phyloP scores from a whole-genome alignment of 2,113 vertebrate species.

The Toxotes jaculatrix region DNA sequence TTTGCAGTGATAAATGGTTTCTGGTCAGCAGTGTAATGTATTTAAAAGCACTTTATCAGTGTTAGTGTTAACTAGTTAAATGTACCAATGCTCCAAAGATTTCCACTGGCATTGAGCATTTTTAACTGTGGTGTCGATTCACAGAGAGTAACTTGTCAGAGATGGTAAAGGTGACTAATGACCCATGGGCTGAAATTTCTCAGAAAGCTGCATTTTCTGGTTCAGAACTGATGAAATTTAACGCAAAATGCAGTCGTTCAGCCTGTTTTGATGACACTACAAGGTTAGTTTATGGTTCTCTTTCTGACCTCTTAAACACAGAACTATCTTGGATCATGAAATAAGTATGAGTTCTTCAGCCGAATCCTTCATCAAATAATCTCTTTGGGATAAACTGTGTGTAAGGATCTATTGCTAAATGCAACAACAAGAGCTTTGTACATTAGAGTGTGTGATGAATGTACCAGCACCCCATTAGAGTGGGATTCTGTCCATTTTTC shows the following conservation, averaged over 20 bases:
- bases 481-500: constrained; percentile 56
- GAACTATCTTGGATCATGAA: constrained; percentile 22
- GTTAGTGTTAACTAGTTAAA: not conserved
- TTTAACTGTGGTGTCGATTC: constrained; percentile 18
- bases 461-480: constrained; percentile 61
- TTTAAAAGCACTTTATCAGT: constrained; percentile 4
- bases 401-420: constrained; percentile 27
- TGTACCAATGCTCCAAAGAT: not conserved
- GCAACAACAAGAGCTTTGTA: constrained; percentile 53
- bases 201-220: constrained; percentile 20
- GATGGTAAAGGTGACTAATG: constrained; percentile 45
- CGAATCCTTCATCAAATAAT: constrained; percentile 36
- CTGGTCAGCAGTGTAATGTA: not conserved
- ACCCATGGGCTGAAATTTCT: constrained; percentile 1
- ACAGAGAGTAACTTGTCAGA: constrained; percentile 16
- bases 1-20: not conserved
- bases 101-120: not conserved
- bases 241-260: constrained; percentile 23
- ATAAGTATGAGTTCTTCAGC: constrained; percentile 13
- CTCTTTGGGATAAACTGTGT: constrained; percentile 8
- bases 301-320: not conserved
- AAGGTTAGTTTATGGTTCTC: not conserved
- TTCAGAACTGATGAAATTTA: constrained; percentile 2
- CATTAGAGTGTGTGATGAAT: constrained; percentile 55
- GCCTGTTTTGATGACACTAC: constrained; percentile 16